Evolutionary conservation across 2,797 vertebrate genomes (phyloP).

Genomic region (Poeciliopsis gracilis): DNA sequence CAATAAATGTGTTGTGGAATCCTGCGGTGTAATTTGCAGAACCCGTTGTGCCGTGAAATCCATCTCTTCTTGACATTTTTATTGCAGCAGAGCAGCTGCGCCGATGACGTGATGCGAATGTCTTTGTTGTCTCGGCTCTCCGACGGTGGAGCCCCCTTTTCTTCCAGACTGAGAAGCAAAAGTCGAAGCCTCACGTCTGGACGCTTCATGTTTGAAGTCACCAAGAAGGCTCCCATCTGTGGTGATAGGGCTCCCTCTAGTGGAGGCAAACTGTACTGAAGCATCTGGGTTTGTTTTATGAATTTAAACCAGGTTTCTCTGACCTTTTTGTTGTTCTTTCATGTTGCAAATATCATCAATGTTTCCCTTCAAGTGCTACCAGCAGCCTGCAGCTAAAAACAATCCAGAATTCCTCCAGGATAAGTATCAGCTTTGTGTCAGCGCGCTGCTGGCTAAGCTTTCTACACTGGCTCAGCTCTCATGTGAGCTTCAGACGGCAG

Average conservation of each 20-base stretch:
- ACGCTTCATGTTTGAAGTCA: conserved; percentile 1
- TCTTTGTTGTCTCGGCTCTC: conserved; percentile 39
- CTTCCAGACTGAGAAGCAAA: conserved; percentile 10
- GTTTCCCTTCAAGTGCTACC: not conserved
- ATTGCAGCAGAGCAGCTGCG: conserved; percentile 52
- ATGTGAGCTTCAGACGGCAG: conserved; percentile 8
- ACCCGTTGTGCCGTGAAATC: not conserved
- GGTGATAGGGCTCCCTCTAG: conserved; percentile 49
- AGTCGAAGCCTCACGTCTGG: conserved; percentile 26
- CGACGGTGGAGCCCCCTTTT: conserved; percentile 1
- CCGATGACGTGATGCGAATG: conserved; percentile 57
- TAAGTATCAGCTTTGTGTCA: not conserved
- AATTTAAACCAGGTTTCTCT: not conserved
- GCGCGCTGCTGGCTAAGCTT: not conserved
- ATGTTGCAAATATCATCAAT: not conserved
- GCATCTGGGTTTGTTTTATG: not conserved
- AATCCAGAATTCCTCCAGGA: not conserved
- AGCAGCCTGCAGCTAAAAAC: not conserved
- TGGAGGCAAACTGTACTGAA: conserved; percentile 9
- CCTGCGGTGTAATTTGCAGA: not conserved
- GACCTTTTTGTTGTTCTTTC: not conserved
- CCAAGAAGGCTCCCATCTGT: not conserved
- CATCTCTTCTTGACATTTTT: conserved; percentile 13
- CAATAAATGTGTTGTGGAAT: not conserved
- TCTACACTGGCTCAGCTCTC: not conserved